Evolutionary conservation across 2,888 invertebrate genomes (phyloP).

Genomic region (Athrips mouffetella): DNA sequence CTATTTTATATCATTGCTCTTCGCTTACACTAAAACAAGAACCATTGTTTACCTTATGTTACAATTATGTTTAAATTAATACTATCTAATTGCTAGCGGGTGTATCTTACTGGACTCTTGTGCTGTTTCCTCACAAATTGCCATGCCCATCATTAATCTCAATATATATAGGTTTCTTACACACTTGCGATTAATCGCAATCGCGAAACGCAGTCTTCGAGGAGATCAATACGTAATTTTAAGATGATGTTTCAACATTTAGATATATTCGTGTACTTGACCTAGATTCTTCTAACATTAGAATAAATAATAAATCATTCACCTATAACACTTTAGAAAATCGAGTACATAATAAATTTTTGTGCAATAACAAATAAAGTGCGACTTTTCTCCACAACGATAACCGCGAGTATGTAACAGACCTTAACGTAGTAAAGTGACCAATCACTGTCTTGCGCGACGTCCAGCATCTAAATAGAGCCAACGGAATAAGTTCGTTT

Average conservation of each 20-base stretch:
- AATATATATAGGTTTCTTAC: constrained; percentile 12
- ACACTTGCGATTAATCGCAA: constrained; percentile 13
- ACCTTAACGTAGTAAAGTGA: background rate
- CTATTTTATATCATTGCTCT: constrained; percentile 78
- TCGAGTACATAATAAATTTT: background rate
- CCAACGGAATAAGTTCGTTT: too few species aligned
- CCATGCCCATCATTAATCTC: constrained; percentile 50
- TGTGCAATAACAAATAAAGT: background rate
- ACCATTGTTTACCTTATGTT: constrained; percentile 74
- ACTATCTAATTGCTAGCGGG: constrained; percentile 75
- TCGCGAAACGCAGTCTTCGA: constrained; percentile 9
- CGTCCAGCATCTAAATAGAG: too few species aligned
- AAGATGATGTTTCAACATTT: too few species aligned
- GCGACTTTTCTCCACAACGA: background rate
- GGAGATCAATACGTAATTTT: constrained; percentile 4
- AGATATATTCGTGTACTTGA: background rate
- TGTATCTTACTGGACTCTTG: constrained; percentile 69
- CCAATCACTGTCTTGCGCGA: background rate
- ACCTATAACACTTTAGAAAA: background rate
- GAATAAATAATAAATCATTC: background rate
- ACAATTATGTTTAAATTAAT: constrained; percentile 75
- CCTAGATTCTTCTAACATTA: background rate
- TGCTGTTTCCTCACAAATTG: constrained; percentile 50
- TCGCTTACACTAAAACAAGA: constrained; percentile 76
- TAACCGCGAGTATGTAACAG: constrained; percentile 11